A percentile compares a stretch with the other conserved stretches of the same genome.
Evolutionary conservation across 2,113 vertebrate species (phyloP).

Genomic region (Gulo gulo): DNA sequence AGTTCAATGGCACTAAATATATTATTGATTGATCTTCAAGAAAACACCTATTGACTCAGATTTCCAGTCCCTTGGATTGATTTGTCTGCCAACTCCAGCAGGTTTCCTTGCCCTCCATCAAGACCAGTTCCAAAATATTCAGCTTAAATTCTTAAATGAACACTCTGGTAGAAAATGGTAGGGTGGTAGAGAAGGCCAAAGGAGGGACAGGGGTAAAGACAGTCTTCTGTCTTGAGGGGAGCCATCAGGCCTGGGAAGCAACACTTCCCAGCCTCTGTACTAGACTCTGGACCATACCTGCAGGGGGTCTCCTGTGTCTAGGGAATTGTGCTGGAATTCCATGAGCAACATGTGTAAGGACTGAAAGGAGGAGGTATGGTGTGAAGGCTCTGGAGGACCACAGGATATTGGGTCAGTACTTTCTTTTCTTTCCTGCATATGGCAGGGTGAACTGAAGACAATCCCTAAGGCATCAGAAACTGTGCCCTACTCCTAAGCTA

Average conservation of each 20-base stretch:
- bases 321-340: not conserved
- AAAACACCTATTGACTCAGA: constrained; percentile 59
- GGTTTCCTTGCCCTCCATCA: not conserved
- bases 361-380: not conserved
- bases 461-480: not conserved
- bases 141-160: not conserved
- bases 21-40: constrained; percentile 58
- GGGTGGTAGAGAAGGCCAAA: not conserved
- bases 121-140: not conserved
- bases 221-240: not conserved
- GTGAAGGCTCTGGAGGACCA: not conserved
- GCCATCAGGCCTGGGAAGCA: not conserved
- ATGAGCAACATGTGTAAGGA: not conserved
- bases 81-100: not conserved
- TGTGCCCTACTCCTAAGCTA: no score
- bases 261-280: not conserved
- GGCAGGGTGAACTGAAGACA: not conserved
- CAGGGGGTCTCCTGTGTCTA: not conserved
- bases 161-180: not conserved
- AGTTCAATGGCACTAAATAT: constrained; percentile 46
- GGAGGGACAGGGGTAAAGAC: not conserved
- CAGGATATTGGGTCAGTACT: not conserved
- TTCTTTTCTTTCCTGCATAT: not conserved
- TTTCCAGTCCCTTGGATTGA: not conserved
- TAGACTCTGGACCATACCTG: not conserved